Conservation (phyloP, 2,113 vertebrate genomes). For the Barbus barbus region DNA sequence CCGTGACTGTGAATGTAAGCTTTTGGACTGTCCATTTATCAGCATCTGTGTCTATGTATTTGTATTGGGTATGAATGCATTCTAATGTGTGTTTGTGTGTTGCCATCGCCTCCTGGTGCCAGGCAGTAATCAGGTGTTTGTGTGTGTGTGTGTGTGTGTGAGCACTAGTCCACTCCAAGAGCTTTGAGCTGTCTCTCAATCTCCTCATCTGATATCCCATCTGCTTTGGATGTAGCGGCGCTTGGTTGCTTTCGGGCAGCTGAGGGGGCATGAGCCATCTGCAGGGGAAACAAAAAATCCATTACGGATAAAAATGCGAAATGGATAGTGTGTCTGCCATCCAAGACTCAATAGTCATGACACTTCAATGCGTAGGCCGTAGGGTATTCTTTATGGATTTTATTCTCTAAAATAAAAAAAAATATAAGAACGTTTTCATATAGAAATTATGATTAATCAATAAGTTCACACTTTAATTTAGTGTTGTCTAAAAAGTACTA, state of each 20-base stretch:
- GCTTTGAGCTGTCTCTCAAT: slow-evolving; percentile 88
- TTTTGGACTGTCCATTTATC: slow-evolving; percentile 29
- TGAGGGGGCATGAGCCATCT: slow-evolving; percentile 87
- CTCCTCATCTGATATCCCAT: slow-evolving; percentile 87
- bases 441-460: neutral
- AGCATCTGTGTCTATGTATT: neutral
- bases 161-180: slow-evolving; percentile 82
- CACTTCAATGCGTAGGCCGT: neutral
- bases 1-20: slow-evolving; percentile 37
- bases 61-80: neutral
- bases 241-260: slow-evolving; percentile 79
- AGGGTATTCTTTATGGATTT: neutral
- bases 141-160: neutral
- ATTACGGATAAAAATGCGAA: slow-evolving; percentile 16
- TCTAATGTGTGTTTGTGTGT: neutral
- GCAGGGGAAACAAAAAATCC: slow-evolving; percentile 6
- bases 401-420: neutral
- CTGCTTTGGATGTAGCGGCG: slow-evolving; percentile 77
- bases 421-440: neutral
- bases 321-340: neutral
- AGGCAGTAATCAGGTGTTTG: slow-evolving; percentile 35
- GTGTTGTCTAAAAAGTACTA: no score
- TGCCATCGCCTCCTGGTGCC: no score
- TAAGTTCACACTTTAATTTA: neutral
- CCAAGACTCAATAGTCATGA: neutral